A percentile compares a stretch with the other conserved stretches of the same genome.
Conservation (phyloP, 2,888 invertebrate species). For the Schizaphis graminum region DNA sequence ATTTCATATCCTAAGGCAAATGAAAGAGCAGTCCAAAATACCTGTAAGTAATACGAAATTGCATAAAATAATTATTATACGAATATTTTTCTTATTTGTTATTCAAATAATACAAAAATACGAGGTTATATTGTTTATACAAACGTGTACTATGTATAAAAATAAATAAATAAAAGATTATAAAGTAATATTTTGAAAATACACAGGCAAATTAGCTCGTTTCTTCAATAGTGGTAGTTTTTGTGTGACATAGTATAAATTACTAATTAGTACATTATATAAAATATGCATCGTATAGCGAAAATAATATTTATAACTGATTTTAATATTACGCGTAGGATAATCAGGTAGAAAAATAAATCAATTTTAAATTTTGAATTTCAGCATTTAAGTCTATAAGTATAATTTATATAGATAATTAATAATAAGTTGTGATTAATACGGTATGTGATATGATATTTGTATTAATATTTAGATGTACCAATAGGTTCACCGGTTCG, state of each 20-base stretch:
- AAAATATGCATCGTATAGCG: not conserved
- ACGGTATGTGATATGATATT: not conserved
- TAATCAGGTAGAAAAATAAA: not conserved
- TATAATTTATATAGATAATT: no score
- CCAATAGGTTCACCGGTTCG: not conserved
- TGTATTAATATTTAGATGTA: not conserved
- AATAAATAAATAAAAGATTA: not conserved
- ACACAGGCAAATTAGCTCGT: not conserved
- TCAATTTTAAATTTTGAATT: not conserved
- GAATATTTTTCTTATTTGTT: not conserved
- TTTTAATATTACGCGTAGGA: not conserved
- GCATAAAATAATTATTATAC: not conserved
- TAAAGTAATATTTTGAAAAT: not conserved
- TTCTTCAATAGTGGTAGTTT: no score
- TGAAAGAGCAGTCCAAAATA: slow-evolving; percentile 90
- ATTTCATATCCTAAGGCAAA: slow-evolving; percentile 89
- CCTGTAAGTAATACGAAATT: slow-evolving; percentile 74
- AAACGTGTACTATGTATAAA: not conserved
- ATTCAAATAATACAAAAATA: not conserved
- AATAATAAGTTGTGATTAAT: no score
- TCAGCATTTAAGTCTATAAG: no score
- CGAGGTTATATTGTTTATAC: not conserved
- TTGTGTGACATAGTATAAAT: not conserved
- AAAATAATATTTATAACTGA: not conserved
- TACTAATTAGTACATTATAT: not conserved